phyloP scores from a whole-genome alignment of 2,113 vertebrate species.

The Osmerus eperlanus region DNA sequence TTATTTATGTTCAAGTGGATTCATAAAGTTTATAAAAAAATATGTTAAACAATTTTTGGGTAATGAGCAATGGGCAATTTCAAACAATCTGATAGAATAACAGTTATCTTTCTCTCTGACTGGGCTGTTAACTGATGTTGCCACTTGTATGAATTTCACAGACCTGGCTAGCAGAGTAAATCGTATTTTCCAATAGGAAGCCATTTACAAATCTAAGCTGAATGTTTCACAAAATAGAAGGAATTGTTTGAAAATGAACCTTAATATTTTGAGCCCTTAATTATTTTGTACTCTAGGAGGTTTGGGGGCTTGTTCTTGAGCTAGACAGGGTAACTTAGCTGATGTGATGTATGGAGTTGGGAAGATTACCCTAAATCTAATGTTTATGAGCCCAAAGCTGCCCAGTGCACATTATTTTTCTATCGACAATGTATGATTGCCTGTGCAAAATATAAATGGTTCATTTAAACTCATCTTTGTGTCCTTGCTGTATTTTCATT shows the following conservation, averaged over 20 bases:
- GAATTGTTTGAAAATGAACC: conserved; percentile 9
- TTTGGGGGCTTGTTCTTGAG: conserved; percentile 30
- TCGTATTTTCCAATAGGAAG: not conserved
- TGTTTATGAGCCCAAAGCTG: conserved; percentile 55
- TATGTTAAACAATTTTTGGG: conserved; percentile 17
- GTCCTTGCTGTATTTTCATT: not conserved
- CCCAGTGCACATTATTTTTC: conserved; percentile 71
- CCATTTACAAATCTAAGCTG: conserved; percentile 27
- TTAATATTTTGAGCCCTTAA: conserved; percentile 2
- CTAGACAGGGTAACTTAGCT: not conserved
- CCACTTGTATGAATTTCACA: too few relatives aligned
- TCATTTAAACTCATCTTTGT: conserved; percentile 56
- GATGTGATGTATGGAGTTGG: conserved; percentile 15
- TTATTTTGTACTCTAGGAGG: not conserved
- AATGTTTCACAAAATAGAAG: conserved; percentile 49
- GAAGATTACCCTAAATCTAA: conserved; percentile 44
- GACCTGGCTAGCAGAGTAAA: not conserved
- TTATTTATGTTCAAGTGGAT: conserved; percentile 69
- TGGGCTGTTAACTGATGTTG: too few relatives aligned
- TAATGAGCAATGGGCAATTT: not conserved
- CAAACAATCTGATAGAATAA: too few relatives aligned
- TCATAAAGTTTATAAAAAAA: conserved; percentile 54
- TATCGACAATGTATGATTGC: conserved; percentile 68
- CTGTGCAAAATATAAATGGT: conserved; percentile 69
- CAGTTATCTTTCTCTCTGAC: too few relatives aligned